Evolutionary conservation across 1,140 invertebrate species (phyloP).

Genomic region (Anastrepha obliqua): DNA sequence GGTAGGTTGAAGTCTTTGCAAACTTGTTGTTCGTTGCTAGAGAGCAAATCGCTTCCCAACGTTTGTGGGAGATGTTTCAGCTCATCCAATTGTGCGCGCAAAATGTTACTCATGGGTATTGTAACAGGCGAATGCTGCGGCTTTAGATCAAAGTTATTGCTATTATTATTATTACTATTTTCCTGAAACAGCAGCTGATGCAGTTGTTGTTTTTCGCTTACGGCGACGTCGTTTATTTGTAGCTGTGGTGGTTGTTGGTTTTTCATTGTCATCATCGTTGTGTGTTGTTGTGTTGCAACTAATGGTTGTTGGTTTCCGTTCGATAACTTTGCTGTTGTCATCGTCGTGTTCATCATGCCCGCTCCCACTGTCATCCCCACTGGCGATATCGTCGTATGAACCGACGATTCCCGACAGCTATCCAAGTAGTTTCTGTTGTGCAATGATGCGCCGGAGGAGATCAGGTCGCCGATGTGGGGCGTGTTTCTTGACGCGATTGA

Average conservation of each 20-base stretch:
- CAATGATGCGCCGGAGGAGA: constrained; percentile 73
- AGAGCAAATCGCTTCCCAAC: constrained; percentile 72
- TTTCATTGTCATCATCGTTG: constrained; percentile 52
- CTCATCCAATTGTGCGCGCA: constrained; percentile 70
- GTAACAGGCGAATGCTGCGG: constrained; percentile 58
- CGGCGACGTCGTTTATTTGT: constrained; percentile 60
- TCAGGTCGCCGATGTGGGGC: constrained; percentile 76
- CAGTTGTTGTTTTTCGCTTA: constrained; percentile 57
- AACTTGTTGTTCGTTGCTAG: constrained; percentile 75
- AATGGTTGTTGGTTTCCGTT: constrained; percentile 37
- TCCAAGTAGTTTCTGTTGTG: constrained; percentile 79
- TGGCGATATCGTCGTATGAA: constrained; percentile 71
- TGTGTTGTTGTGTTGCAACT: constrained; percentile 57
- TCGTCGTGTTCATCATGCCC: constrained; percentile 61
- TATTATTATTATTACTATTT: constrained; percentile 54
- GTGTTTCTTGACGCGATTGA: constrained; percentile 87
- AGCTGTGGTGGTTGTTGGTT: constrained; percentile 55
- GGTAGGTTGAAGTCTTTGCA: constrained; percentile 76
- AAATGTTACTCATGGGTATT: constrained; percentile 62
- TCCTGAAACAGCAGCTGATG: constrained; percentile 54
- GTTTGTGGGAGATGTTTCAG: constrained; percentile 67
- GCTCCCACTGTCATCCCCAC: constrained; percentile 69
- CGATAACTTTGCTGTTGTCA: constrained; percentile 33
- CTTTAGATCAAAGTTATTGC: constrained; percentile 55
- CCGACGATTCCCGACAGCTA: constrained; percentile 78